phyloP scores from a whole-genome alignment of 2,113 vertebrate species.

The Empidonax alnorum region DNA sequence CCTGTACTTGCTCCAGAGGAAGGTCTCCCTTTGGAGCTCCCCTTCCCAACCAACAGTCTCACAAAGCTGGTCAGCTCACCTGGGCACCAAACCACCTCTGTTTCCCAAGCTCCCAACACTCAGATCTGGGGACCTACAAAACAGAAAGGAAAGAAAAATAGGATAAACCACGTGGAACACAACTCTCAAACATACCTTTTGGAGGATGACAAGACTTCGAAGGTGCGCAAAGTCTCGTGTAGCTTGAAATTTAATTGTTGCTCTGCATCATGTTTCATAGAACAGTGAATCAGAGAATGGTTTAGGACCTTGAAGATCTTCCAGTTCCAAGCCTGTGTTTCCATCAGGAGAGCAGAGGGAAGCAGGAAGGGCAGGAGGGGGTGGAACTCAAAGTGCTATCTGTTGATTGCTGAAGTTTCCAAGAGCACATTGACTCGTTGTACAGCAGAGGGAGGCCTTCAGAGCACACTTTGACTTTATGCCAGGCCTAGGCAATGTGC shows the following conservation, averaged over 20 bases:
- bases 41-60: neutral
- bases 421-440: neutral
- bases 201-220: fast-evolving
- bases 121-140: too few species aligned
- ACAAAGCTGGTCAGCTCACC: neutral
- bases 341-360: neutral
- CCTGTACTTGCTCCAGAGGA: too few species aligned
- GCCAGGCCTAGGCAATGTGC: constrained; percentile 35
- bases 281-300: neutral
- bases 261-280: fast-evolving
- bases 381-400: neutral
- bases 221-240: fast-evolving
- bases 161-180: fast-evolving
- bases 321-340: fast-evolving
- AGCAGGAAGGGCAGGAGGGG: neutral
- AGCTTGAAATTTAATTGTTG: too few species aligned
- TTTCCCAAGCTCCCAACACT: fast-evolving
- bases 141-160: fast-evolving
- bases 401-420: neutral
- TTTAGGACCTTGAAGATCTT: too few species aligned
- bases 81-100: neutral
- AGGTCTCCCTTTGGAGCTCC: neutral
- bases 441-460: constrained; percentile 39
- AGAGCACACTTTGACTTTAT: neutral
- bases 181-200: neutral